Percentiles rank a stretch among this genome's conserved stretches.
phyloP scores from a whole-genome alignment of 2,113 vertebrate species.

The Nymphicus hollandicus region DNA sequence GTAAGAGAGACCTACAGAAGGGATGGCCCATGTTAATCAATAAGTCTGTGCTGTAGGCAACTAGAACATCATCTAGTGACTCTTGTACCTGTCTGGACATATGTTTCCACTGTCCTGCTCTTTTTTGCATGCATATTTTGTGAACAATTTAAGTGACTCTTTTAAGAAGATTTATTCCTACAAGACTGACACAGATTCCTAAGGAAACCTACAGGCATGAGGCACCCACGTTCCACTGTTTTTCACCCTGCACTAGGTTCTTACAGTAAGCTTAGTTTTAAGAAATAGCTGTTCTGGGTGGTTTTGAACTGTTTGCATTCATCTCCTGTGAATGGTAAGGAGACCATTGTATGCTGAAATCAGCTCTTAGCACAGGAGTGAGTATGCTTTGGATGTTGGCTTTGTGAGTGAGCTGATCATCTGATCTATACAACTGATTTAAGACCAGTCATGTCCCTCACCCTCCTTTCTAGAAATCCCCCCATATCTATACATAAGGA shows the following conservation, averaged over 20 bases:
- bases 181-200: background rate
- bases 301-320: background rate
- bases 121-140: background rate
- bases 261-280: background rate
- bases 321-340: background rate
- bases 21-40: background rate
- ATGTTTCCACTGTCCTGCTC: background rate
- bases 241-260: background rate
- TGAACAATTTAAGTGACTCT: background rate
- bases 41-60: background rate
- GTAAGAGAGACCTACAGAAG: background rate
- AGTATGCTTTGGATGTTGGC: background rate
- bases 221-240: fast-evolving
- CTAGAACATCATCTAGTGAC: background rate
- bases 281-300: background rate
- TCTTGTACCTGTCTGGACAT: background rate
- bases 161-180: background rate
- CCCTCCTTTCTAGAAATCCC: background rate
- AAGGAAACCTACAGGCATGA: background rate
- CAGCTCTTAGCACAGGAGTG: background rate
- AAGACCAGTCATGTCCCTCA: background rate
- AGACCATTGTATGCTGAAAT: background rate
- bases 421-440: background rate
- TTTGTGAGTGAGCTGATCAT: background rate
- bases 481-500: background rate